Evolutionary conservation across 1,140 invertebrate species (phyloP), one percentile per base, ranked within the genome.

Genomic region (Latrodectus geometricus): DNA sequence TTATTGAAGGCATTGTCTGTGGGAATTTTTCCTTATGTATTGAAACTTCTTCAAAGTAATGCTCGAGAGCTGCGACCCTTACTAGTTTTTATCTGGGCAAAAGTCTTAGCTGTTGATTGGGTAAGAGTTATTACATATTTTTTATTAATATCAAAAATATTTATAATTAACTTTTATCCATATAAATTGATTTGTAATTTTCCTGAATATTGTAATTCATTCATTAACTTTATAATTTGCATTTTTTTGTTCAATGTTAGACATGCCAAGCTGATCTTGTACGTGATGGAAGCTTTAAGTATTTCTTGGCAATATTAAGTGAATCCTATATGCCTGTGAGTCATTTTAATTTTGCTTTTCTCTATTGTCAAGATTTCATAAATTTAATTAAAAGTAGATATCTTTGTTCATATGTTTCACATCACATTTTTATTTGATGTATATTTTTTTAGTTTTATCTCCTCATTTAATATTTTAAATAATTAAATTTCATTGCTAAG

Each of bases 71-170:
- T 99, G 80, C 93, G 97, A 54, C 96, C 97, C 12, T 93, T 98
- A 61, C 93, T 99, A 75, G 97, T 99, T 50, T 99, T 98, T 90
- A 99, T 99, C 88, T 99, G 98, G 98, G 97, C 98, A 9, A 99
- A 99, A 93, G 99, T 99, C 89, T 92, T 99, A 73, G 97, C 98
- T 83, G 97, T 99, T 14, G 98, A 99, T 91, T 95, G 94, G 91
- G 97, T 97, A 91, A 93, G 94, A 93, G 61, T 83, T 72, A 79
- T 61, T 80, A 20, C 75, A 79, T 75, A 20, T 11, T 21, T 69
- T n/a, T 15, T 69, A n/a, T 11, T 69, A 69, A 69, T 20, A 69
- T 20, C 4, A n/a, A 69, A n/a, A 69, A 11, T 11, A 4, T 8
- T 69, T 69, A 69, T 23, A 7, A 69, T 23, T n/a, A 23, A 15